Percentiles rank a stretch among this genome's conserved stretches.
Evolutionary conservation across 2,797 vertebrate species (phyloP).

Genomic region (Limosa lapponica): DNA sequence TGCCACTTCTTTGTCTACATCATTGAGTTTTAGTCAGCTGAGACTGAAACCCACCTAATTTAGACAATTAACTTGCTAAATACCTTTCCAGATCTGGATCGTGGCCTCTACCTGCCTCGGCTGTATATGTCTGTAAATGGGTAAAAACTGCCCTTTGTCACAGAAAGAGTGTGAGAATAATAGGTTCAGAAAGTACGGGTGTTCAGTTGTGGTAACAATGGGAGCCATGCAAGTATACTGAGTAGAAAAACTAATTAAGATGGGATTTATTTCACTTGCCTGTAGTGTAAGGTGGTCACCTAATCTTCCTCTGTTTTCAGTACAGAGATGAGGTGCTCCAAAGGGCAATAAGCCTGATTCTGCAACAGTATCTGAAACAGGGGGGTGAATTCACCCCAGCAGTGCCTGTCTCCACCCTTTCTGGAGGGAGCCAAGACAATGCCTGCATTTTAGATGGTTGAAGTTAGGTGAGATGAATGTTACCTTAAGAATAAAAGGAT

Average conservation of each 20-base stretch:
- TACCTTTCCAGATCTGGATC: background rate
- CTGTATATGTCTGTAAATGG: background rate
- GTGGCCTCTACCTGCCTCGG: background rate
- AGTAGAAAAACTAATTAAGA: background rate
- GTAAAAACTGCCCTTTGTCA: background rate
- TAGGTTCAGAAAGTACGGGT: background rate
- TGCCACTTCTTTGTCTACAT: slow-evolving; percentile 25
- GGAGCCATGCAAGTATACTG: background rate
- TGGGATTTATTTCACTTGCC: background rate
- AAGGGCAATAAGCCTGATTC: background rate
- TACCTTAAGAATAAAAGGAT: background rate
- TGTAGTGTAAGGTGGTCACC: background rate
- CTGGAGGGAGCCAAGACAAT: background rate
- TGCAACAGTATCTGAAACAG: accelerated
- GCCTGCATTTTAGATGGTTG: background rate
- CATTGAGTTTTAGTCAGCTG: background rate
- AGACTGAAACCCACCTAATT: slow-evolving; percentile 8
- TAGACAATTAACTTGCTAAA: slow-evolving; percentile 1
- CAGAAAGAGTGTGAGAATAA: background rate
- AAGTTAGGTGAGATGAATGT: background rate
- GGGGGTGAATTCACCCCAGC: background rate
- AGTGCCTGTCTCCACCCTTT: background rate
- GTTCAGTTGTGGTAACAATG: background rate
- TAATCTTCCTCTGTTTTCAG: background rate
- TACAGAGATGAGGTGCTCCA: background rate